Conservation (phyloP, 2,797 vertebrate genomes). For the Alosa sapidissima region DNA sequence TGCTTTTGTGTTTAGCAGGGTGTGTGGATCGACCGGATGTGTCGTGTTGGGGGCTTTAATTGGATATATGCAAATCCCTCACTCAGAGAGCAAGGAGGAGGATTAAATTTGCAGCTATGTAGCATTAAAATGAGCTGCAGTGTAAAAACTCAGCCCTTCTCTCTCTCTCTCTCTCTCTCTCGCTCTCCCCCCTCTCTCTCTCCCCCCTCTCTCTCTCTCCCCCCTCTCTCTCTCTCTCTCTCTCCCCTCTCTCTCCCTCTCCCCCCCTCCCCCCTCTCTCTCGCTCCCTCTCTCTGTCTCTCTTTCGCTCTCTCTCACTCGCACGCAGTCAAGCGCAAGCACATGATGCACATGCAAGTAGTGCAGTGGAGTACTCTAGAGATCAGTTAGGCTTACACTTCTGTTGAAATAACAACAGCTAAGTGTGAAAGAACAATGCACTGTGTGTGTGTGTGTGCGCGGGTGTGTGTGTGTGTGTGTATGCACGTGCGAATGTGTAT, state of each 20-base stretch:
- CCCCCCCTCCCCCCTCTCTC: neutral
- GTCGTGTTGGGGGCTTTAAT: constrained; percentile 64
- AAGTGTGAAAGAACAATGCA: neutral
- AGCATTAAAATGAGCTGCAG: constrained; percentile 17
- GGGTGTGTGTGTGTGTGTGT: neutral
- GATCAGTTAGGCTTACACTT: neutral
- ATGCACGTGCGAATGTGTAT: neutral
- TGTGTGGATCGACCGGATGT: constrained; percentile 34
- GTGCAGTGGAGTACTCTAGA: neutral
- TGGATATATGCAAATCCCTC: constrained; percentile 71
- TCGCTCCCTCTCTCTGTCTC: neutral
- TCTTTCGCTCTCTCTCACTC: neutral
- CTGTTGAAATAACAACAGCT: neutral
- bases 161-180: neutral
- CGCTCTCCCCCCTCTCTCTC: neutral
- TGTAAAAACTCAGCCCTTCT: constrained; percentile 13
- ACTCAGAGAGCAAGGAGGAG: constrained; percentile 43
- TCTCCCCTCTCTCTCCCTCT: neutral
- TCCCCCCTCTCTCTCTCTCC: neutral
- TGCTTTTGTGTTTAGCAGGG: neutral
- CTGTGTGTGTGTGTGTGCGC: neutral
- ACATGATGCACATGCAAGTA: neutral
- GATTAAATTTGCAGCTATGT: constrained; percentile 23
- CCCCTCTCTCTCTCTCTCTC: neutral
- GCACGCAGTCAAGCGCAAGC: neutral